Evolutionary conservation across 2,888 invertebrate species (phyloP), one percentile per base, ranked within the genome.

Genomic region (Bombylius major): DNA sequence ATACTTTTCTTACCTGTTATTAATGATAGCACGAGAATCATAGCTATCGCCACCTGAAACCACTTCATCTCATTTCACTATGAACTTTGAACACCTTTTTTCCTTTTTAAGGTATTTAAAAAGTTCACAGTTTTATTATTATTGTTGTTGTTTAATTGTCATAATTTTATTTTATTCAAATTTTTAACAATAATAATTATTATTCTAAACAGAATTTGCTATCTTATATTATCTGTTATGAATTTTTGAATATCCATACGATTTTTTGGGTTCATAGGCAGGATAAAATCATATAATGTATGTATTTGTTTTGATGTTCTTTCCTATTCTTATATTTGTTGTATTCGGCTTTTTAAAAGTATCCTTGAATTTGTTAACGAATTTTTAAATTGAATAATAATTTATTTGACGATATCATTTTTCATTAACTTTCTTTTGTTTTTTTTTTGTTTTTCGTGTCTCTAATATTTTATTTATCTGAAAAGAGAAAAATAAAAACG

Each of bases 51-150:
- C 69, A 70, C 72, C 72, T 72, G 72, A 72, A 73, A 73, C 73
- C 72, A 73, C 73, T 73, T 73, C 73, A 73, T 73, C 70, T 73
- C 73, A 73, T 73, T 70, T 73, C 73, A 72, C 72, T 71, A 65
- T 72, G 68, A 65, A 66, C 67, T 67, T 60, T 64, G 62, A 57
- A 63, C 39, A 42, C 39, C 39, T 42, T 36, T 42, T 36, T 36
- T 36, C 11, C 8, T 42, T 42, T 11, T 4, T 42, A 23, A 42
- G 39, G 39, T 42, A 36, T 36, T 8, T 36, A 62, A 60, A 56
- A 61, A 61, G 55, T 55, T 55, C 50, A 55, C 55, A 55, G 50
- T 45, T 47, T 54, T n/a, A n/a, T n/a, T 42, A 23, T 23, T 23
- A 23, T 23, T 23, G 23, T 44, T 54, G 33, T 42, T 45, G 54